Percentiles rank a stretch among this genome's conserved stretches.
Evolutionary conservation across 1,140 invertebrate species (phyloP).

Genomic region (Cyclargus thomasi): DNA sequence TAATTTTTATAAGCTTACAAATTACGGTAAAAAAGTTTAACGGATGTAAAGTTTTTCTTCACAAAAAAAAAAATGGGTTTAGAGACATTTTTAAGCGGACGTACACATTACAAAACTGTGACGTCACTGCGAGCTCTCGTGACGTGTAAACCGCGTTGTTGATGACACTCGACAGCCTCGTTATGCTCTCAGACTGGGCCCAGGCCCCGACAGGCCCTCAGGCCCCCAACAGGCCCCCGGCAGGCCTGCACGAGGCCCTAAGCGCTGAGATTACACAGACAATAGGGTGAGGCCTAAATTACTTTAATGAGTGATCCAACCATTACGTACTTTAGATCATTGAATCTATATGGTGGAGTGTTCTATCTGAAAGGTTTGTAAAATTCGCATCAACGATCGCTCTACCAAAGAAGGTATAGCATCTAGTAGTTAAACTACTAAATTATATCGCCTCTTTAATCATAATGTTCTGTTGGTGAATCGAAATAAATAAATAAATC

Average conservation of each 20-base stretch:
- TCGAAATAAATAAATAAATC: too few relatives aligned
- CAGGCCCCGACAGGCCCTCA: neutral
- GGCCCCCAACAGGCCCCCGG: too few relatives aligned
- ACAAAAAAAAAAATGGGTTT: neutral
- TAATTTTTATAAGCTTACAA: too few relatives aligned
- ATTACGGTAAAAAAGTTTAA: too few relatives aligned
- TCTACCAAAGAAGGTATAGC: too few relatives aligned
- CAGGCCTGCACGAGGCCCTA: neutral
- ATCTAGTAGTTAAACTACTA: too few relatives aligned
- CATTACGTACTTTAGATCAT: neutral
- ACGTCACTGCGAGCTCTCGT: neutral
- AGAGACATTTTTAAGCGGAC: neutral
- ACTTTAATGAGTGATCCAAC: neutral
- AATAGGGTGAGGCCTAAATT: neutral
- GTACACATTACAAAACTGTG: neutral
- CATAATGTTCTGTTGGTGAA: too few relatives aligned
- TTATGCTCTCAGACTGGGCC: neutral
- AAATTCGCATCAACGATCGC: too few relatives aligned
- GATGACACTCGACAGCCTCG: neutral
- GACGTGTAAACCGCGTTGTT: neutral
- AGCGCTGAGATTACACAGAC: neutral
- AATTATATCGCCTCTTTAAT: too few relatives aligned
- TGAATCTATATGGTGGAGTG: neutral
- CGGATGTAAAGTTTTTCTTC: too few relatives aligned
- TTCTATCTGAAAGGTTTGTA: too few relatives aligned